Evolutionary conservation across 2,113 vertebrate species (phyloP).

Genomic region (Dicaeum eximium): DNA sequence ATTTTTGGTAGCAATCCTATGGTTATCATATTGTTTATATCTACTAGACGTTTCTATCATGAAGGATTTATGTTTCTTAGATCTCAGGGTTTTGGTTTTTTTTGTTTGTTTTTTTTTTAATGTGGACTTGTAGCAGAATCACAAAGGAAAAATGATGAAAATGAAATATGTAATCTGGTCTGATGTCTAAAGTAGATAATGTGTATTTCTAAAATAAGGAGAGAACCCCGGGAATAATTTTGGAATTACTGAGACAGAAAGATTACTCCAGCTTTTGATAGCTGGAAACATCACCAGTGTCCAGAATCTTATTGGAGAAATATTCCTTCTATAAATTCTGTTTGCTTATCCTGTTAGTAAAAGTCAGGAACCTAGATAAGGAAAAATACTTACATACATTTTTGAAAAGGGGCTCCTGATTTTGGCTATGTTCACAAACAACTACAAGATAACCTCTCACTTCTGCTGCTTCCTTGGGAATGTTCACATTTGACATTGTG

Average conservation of each 20-base stretch:
- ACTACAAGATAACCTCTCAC: not conserved
- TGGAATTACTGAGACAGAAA: not conserved
- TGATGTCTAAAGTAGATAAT: not conserved
- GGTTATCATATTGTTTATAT: not conserved
- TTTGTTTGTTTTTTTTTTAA: not conserved
- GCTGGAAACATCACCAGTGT: not conserved
- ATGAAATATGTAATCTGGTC: accelerated
- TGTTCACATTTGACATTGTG: not conserved
- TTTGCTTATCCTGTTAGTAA: not conserved
- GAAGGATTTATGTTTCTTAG: not conserved
- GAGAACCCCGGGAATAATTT: not conserved
- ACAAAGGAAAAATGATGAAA: not conserved
- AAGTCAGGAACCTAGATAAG: not conserved
- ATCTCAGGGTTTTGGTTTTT: not conserved
- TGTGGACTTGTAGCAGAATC: not conserved
- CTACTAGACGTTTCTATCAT: not conserved
- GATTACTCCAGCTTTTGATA: not conserved
- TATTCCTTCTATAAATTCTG: not conserved
- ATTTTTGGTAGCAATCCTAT: not conserved
- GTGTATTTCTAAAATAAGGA: not conserved
- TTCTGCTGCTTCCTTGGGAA: not conserved
- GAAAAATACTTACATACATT: not conserved
- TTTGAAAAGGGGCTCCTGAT: not conserved
- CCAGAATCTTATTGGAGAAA: not conserved
- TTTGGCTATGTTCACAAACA: not conserved